These are phyloP conservation scores for Heliocidaris tuberculata DNA, from an alignment of 35 echinoderm and acorn worm species.

Conservation along the genomic window DNA sequence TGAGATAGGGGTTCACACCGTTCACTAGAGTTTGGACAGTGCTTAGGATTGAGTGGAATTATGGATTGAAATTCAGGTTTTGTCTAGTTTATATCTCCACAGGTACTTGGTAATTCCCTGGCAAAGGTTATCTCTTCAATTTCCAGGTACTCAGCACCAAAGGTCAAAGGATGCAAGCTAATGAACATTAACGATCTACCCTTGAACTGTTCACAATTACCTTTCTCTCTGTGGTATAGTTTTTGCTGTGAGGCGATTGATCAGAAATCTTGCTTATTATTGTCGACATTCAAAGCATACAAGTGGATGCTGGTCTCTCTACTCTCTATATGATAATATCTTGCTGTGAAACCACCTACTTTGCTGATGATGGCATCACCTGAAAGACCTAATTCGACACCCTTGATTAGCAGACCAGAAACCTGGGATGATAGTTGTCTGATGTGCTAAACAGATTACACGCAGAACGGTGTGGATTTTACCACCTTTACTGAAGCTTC, in stretches of 20 bases:
- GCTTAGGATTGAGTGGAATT: too few relatives aligned
- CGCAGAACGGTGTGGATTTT: neutral
- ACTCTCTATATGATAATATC: neutral
- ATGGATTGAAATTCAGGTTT: neutral
- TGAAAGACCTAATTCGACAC: neutral
- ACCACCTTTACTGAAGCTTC: neutral
- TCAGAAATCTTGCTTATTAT: neutral
- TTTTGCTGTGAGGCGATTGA: neutral
- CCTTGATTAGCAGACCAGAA: neutral
- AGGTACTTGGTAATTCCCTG: neutral
- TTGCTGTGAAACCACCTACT: neutral
- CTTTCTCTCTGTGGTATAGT: neutral
- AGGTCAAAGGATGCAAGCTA: neutral
- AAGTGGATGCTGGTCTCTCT: neutral
- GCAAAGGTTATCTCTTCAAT: neutral
- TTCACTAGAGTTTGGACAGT: neutral
- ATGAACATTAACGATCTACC: neutral
- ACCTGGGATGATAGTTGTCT: neutral
- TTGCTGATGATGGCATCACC: constrained; percentile 5
- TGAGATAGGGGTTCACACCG: neutral
- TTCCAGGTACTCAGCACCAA: neutral
- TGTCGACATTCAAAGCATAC: neutral
- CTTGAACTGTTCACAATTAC: neutral
- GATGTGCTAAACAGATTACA: neutral
- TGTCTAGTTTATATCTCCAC: neutral